Conservation (phyloP, 1,140 invertebrate species). For the Elysia chlorotica region DNA sequence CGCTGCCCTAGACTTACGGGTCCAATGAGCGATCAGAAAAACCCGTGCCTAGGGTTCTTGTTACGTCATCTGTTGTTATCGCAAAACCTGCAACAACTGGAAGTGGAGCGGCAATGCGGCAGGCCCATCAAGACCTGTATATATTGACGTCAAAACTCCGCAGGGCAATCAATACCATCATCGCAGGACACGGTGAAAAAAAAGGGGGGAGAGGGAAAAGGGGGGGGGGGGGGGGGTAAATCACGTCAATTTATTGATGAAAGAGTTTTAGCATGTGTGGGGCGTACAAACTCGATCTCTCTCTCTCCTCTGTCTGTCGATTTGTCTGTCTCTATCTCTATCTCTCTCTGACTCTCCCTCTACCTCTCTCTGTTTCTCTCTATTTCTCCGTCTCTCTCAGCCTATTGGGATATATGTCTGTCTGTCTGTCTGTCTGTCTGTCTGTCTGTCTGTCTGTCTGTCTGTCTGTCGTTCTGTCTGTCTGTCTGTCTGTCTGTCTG, state of each 20-base stretch:
- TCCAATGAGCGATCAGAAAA: too few species aligned
- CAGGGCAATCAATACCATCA: neutral
- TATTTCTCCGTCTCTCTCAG: neutral
- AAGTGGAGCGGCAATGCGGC: too few species aligned
- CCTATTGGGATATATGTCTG: too few species aligned
- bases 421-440: neutral
- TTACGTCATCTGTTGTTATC: too few species aligned
- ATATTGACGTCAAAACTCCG: neutral
- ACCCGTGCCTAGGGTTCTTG: too few species aligned
- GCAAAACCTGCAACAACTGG: too few species aligned
- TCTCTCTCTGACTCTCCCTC: neutral
- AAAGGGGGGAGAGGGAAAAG: too few species aligned
- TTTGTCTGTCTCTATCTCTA: neutral
- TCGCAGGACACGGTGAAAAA: neutral
- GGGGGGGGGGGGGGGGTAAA: too few species aligned
- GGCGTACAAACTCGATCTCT: neutral
- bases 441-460: neutral
- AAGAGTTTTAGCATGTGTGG: neutral
- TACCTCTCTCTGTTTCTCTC: neutral
- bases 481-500: neutral
- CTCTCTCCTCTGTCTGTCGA: neutral
- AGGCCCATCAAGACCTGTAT: neutral
- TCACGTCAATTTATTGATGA: neutral
- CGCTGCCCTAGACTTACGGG: too few species aligned
- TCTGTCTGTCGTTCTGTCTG: neutral